Base-by-base conservation (phyloP, 2,113 vertebrate species). In the Eurystomus gularis region DNA sequence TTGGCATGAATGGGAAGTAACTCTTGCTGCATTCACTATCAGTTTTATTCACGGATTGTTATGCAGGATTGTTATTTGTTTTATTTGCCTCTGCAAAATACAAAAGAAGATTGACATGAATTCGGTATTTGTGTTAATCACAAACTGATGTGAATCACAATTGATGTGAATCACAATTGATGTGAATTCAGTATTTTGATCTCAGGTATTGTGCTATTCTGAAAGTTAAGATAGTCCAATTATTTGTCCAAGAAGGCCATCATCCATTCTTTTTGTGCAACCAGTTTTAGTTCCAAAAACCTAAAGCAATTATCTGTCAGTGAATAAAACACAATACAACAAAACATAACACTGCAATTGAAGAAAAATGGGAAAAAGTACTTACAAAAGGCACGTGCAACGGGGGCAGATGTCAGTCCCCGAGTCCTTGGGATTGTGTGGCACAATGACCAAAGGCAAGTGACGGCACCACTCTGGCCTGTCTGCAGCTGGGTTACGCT, bases 331-430 rank as follows among this genome's bases (percentile, higher is more conserved):
- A 82, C 60, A 82, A 82, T 29, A 9, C 15, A 82, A 20, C 25
- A 57, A 82, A 91, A 87, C 11, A 28, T 29, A 77, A 35, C 18
- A 52, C 1, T 17, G 13, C 1, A 2, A 42, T 31, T 65, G 29
- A 82, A 76, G n/a, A 62, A 58, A 87, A 76, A 81, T 24, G 8
- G 25, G 51, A 7, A 39, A 69, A 62, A 46, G 23, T 42, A 19
- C 46, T 44, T 46, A 3, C 10, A n/a, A 69, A 33, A 31, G 23
- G 48, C 55, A 66, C 1, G 20, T 3, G 9, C 23, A 71, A 44
- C 39, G 16, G 5, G 2, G 10, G 17, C 54, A 71, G n/a, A 40
- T 0, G 0, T 62, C 40, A 66, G 51, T 33, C 24, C 28, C 18
- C 4, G 13, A 71, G 35, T 35, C 11, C 39, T 92, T 29, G 33